Conservation (phyloP, 2,113 vertebrate species). For the Poecilia latipinna region DNA sequence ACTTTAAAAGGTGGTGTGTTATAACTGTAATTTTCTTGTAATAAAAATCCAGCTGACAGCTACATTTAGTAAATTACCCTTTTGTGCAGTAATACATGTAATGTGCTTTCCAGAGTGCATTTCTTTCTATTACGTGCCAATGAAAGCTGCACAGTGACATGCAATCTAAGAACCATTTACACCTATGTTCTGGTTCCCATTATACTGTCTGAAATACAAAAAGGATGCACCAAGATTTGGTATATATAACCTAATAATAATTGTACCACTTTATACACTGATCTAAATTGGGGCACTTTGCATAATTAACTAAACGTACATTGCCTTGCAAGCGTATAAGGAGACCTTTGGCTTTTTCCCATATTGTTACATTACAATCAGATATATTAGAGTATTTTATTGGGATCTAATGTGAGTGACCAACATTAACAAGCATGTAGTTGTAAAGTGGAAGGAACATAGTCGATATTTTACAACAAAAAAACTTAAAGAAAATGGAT, state of each 20-base stretch:
- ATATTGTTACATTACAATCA: background rate
- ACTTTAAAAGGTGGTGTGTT: slow-evolving; percentile 2
- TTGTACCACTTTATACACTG: background rate
- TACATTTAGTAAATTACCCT: background rate
- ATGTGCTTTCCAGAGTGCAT: background rate
- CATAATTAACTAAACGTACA: background rate
- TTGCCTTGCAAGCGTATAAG: background rate
- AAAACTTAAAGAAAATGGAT: background rate
- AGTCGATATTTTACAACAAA: background rate
- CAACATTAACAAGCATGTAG: background rate
- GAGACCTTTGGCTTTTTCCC: background rate
- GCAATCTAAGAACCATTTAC: background rate
- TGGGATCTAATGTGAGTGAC: background rate
- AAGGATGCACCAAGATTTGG: background rate
- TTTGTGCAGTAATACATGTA: background rate
- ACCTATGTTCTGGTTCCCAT: background rate
- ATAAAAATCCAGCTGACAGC: background rate
- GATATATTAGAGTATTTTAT: background rate
- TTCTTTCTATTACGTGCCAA: background rate
- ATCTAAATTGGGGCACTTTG: background rate
- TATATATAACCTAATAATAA: background rate
- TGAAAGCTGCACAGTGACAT: background rate
- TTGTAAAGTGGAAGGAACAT: background rate
- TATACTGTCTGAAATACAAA: background rate
- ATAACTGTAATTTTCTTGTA: background rate